Evolutionary conservation across 2,888 invertebrate species (phyloP).

Genomic region (Heliconius aoede): DNA sequence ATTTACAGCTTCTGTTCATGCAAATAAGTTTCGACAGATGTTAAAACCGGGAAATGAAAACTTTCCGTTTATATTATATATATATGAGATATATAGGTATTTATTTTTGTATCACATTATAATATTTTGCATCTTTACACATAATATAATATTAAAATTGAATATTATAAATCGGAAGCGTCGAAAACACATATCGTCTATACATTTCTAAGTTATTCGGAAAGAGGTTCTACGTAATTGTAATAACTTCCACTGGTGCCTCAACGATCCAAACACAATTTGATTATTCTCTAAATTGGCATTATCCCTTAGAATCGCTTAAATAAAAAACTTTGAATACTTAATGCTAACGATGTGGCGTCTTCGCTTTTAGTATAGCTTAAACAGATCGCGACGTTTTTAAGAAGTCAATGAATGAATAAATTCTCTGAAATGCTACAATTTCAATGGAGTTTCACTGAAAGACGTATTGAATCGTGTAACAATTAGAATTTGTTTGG

Average conservation of each 20-base stretch:
- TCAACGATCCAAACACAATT: not conserved
- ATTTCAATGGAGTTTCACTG: conserved; percentile 14
- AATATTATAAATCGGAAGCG: no score
- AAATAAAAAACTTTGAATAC: not conserved
- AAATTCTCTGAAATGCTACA: conserved; percentile 13
- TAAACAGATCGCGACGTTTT: conserved; percentile 23
- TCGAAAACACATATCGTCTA: no score
- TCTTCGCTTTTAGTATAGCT: conserved; percentile 21
- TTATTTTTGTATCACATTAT: not conserved
- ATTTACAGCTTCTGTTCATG: conserved; percentile 77
- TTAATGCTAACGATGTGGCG: conserved; percentile 34
- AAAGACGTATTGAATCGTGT: conserved; percentile 14
- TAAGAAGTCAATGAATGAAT: conserved; percentile 19
- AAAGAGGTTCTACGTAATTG: no score
- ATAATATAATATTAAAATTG: not conserved
- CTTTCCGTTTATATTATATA: conserved; percentile 67
- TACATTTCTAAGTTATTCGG: no score
- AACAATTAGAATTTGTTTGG: conserved; percentile 26
- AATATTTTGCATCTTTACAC: not conserved
- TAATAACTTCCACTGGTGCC: no score
- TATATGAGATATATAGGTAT: not conserved
- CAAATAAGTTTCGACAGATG: conserved; percentile 77
- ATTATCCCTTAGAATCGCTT: not conserved
- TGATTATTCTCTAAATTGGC: not conserved
- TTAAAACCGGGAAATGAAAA: conserved; percentile 71